These are phyloP conservation scores for Lagorchestes hirsutus DNA, from an alignment of 2,797 vertebrate species.

Conservation along the genomic window DNA sequence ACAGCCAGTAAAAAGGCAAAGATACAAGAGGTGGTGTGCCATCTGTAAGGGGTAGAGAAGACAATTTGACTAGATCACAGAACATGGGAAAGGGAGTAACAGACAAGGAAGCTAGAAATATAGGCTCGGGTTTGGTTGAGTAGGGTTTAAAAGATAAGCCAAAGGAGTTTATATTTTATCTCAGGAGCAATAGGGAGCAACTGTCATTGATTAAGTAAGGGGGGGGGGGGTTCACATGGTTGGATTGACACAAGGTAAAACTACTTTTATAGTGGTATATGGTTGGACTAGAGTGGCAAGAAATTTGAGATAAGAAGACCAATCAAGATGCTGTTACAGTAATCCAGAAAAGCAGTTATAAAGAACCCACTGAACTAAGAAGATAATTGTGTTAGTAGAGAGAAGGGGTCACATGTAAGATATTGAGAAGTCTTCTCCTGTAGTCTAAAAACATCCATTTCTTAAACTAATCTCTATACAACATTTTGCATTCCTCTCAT, in stretches of 20 bases:
- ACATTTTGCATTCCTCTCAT: not conserved
- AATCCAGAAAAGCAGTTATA: not conserved
- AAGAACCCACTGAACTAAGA: not conserved
- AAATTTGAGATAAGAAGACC: not conserved
- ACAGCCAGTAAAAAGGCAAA: not conserved
- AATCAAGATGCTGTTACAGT: not conserved
- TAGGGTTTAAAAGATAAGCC: not conserved
- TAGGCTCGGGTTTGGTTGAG: not conserved
- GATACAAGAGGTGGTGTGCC: not conserved
- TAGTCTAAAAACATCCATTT: not conserved
- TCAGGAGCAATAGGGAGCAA: not conserved
- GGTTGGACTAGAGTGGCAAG: not conserved
- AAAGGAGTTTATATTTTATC: not conserved
- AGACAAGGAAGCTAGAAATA: not conserved
- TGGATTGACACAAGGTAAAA: not conserved
- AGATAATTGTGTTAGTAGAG: not conserved
- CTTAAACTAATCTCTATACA: not conserved
- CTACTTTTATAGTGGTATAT: not conserved
- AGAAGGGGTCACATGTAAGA: not conserved
- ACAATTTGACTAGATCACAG: not conserved
- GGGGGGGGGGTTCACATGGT: not conserved
- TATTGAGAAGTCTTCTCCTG: not conserved
- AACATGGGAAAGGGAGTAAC: not conserved
- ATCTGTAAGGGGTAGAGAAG: not conserved
- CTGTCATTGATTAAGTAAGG: not conserved